Conservation (phyloP, 2,113 vertebrate genomes). For the Craseonycteris thonglongyai region DNA sequence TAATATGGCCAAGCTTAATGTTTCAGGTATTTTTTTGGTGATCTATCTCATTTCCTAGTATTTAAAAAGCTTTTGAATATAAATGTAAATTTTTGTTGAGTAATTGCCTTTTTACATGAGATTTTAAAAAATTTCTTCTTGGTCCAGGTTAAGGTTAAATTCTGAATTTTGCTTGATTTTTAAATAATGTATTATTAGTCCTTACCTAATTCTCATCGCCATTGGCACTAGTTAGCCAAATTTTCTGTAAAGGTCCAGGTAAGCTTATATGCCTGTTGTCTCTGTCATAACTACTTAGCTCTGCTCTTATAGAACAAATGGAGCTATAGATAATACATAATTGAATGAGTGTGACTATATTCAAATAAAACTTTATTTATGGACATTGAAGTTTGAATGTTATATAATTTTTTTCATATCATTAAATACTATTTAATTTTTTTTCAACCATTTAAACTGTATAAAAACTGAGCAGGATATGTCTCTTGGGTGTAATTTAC, state of each 20-base stretch:
- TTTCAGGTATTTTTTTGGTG: slow-evolving; percentile 14
- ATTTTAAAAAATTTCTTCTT: slow-evolving; percentile 14
- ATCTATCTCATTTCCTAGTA: background rate
- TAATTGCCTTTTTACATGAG: background rate
- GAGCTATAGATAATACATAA: background rate
- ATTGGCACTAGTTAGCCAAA: background rate
- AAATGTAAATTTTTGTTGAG: slow-evolving; percentile 9
- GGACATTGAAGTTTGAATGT: background rate
- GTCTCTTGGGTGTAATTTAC: background rate
- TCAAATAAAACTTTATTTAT: background rate
- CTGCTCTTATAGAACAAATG: background rate
- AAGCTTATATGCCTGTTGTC: background rate
- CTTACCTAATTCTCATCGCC: background rate
- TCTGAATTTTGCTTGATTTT: slow-evolving; percentile 20
- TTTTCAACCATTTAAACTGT: background rate
- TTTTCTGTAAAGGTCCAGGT: background rate
- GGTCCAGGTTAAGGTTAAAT: background rate
- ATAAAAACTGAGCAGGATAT: background rate
- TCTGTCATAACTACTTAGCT: background rate
- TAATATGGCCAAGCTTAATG: background rate
- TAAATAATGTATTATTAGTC: background rate
- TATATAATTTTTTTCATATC: background rate
- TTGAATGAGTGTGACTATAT: background rate
- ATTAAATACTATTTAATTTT: background rate
- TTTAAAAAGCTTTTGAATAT: background rate